phyloP scores from a whole-genome alignment of 2,888 invertebrate species.

The Phorcus lineatus region DNA sequence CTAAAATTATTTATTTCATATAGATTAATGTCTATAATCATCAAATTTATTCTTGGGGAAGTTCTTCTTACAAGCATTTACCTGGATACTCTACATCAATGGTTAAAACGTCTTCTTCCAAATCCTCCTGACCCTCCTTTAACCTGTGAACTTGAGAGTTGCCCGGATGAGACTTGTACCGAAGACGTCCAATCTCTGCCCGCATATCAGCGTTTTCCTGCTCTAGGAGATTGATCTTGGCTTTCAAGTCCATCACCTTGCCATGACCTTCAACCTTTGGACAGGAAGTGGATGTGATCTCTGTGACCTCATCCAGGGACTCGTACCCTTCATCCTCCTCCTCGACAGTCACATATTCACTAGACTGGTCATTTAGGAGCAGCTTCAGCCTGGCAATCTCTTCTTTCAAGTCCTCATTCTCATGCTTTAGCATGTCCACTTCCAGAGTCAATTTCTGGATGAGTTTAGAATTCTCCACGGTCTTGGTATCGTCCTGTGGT shows the following conservation, averaged over 20 bases:
- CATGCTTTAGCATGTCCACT: neutral
- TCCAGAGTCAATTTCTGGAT: neutral
- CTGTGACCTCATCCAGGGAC: neutral
- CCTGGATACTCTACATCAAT: no score
- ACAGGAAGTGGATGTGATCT: neutral
- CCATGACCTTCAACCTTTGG: neutral
- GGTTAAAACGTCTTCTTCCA: neutral
- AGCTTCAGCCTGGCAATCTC: slow-evolving; percentile 5
- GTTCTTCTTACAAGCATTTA: no score
- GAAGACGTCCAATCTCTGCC: slow-evolving; percentile 16
- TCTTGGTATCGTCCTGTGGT: neutral
- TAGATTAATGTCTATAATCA: no score
- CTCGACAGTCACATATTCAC: neutral
- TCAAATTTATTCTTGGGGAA: no score
- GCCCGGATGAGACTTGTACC: slow-evolving; percentile 5
- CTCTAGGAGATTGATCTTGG: neutral
- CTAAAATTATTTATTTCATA: no score
- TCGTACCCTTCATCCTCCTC: neutral
- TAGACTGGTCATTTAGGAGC: neutral
- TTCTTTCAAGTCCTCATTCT: slow-evolving; percentile 19
- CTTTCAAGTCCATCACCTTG: neutral
- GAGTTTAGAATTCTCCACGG: neutral
- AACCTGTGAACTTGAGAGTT: neutral
- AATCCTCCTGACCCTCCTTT: no score
- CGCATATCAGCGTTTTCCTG: slow-evolving; percentile 4